Evolutionary conservation across 2,888 invertebrate species (phyloP), one percentile per base, ranked within the genome.

Genomic region (Pyrocoelia pectoralis): DNA sequence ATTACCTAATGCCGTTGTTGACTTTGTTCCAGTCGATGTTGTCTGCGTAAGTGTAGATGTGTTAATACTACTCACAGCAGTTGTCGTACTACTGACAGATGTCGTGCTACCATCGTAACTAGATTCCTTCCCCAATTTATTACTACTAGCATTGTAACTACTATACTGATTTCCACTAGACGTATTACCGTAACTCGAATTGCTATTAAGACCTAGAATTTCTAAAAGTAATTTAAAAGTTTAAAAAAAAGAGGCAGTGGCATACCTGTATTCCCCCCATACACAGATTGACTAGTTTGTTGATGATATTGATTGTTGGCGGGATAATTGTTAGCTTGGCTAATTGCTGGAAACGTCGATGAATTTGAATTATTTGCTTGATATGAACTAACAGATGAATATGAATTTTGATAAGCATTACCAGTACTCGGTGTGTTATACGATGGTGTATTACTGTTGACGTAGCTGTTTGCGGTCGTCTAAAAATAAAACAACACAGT

Each of bases 1-100:
- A 79, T 77, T 75, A 83, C 81, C 75, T 77, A 82, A 70, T 9
- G 82, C 79, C 12, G 82, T 80, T n/a, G 80, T 79, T 4, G 81
- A 77, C 74, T 83, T 83, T 50, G 79, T 80, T 24, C 76, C 77
- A 19, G 79, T 74, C 24, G 77, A 69, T 49, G 78, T 79, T 13
- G 80, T 79, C 56, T 78, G 79, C 24, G 76, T 75, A 18, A 79
- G 73, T 29, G 77, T 67, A 49, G 74, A 68, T 17, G 77, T 72
- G 57, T 79, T 71, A 33, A 75, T 72, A 65, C 75, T 77, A 49
- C 74, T 77, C 5, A 76, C 76, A 14, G 80, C 74, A 18, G 79
- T 75, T 12, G 78, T 75, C n/a, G 72, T 70, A 60, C 76, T 75
- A 62, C 70, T 77, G 43, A 73, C 74, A 10, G 74, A 73, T n/a